phyloP scores from a whole-genome alignment of 2,797 vertebrate species.

The Mycteria americana region DNA sequence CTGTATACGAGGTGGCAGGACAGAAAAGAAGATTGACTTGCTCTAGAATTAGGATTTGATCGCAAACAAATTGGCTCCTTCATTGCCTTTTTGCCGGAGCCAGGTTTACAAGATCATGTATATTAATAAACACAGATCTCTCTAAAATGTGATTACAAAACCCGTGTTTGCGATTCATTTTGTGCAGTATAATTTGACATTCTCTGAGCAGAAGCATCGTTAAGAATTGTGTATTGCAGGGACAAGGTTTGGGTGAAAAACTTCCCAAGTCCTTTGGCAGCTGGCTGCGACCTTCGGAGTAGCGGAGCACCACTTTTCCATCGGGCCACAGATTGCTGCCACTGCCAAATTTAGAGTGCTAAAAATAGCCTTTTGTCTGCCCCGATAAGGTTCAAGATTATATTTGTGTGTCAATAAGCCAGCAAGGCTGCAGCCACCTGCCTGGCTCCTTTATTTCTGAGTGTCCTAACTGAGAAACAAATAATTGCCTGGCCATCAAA shows the following conservation, averaged over 20 bases:
- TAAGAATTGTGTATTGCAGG: not conserved
- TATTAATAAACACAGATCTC: not conserved
- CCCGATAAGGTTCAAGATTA: fast-evolving
- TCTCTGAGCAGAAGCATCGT: not conserved
- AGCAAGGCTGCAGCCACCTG: not conserved
- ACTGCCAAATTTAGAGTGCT: fast-evolving
- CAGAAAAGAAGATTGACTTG: not conserved
- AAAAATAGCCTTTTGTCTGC: not conserved
- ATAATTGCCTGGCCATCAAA: not conserved
- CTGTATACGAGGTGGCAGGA: not conserved
- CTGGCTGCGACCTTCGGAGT: not conserved
- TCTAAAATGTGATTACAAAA: not conserved
- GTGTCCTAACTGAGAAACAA: not conserved
- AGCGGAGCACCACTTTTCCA: not conserved
- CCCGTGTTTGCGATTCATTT: not conserved
- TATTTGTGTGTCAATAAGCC: fast-evolving
- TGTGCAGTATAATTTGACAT: not conserved
- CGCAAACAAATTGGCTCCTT: not conserved
- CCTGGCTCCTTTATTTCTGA: not conserved
- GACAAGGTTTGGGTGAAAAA: not conserved
- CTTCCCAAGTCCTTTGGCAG: not conserved
- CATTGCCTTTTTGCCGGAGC: not conserved
- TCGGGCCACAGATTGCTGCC: not conserved
- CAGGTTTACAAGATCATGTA: not conserved
- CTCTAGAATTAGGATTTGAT: not conserved